Evolutionary conservation across 2,113 vertebrate species (phyloP).

Genomic region (Siniperca knerii): DNA sequence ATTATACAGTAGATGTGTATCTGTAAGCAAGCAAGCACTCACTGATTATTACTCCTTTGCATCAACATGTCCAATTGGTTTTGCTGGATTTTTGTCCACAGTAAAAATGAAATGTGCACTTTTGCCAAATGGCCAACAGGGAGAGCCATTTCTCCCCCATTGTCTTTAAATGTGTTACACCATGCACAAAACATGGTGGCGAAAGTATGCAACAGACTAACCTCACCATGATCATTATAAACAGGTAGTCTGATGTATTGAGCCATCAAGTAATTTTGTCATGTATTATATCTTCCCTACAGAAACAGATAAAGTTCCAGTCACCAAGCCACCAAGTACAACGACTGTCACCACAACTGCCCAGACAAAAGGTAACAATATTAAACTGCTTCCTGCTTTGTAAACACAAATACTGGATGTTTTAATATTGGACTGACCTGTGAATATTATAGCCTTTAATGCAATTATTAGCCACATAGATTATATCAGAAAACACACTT

Average conservation of each 20-base stretch:
- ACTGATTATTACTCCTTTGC: neutral
- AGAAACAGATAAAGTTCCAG: constrained; percentile 67
- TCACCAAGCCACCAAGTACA: constrained; percentile 54
- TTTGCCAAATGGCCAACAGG: constrained; percentile 58
- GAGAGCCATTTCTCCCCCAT: constrained; percentile 55
- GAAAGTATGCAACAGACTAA: neutral
- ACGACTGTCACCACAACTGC: constrained; percentile 51
- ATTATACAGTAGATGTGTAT: neutral
- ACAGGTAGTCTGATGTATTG: neutral
- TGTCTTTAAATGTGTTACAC: neutral
- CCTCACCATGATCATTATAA: neutral
- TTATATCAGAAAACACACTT: neutral
- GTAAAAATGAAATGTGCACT: constrained; percentile 24
- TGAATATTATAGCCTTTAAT: neutral
- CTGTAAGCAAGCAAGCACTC: neutral
- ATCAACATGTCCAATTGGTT: neutral
- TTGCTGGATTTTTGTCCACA: neutral
- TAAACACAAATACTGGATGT: neutral
- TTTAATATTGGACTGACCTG: neutral
- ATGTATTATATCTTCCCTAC: constrained; percentile 14
- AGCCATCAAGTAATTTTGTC: neutral
- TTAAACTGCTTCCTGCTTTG: neutral
- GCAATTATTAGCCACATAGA: neutral
- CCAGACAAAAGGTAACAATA: constrained; percentile 70
- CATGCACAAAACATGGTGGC: constrained; percentile 9